Evolutionary conservation across 2,113 vertebrate genomes (phyloP).

Genomic region (Bostrychus sinensis): DNA sequence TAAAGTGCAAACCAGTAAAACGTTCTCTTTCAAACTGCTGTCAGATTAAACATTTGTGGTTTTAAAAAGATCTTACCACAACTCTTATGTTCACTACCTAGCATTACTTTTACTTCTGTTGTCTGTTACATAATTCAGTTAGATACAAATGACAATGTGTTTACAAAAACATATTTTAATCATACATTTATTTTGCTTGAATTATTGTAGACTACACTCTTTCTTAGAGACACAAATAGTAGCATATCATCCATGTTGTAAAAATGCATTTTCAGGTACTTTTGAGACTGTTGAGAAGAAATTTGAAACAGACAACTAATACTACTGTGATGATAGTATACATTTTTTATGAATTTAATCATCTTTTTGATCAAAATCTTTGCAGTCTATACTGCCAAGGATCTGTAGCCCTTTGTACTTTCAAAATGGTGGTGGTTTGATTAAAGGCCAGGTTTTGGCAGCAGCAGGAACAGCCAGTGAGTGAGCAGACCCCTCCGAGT

Average conservation of each 20-base stretch:
- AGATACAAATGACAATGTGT: too few species aligned
- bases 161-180: too few species aligned
- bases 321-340: too few species aligned
- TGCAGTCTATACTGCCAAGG: slow-evolving; percentile 12
- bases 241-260: too few species aligned
- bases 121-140: neutral
- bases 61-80: neutral
- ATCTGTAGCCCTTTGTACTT: slow-evolving; percentile 32
- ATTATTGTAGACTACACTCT: too few species aligned
- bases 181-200: too few species aligned
- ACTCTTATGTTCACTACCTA: neutral
- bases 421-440: slow-evolving; percentile 68
- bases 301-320: too few species aligned
- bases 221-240: too few species aligned
- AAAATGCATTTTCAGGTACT: too few species aligned
- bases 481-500: slow-evolving; percentile 56
- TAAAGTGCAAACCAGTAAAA: neutral
- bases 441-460: slow-evolving; percentile 54
- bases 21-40: too few species aligned
- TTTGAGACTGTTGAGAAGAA: too few species aligned
- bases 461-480: slow-evolving; percentile 11
- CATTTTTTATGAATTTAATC: neutral
- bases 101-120: neutral
- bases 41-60: neutral
- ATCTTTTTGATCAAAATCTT: neutral